Base-by-base conservation (phyloP, 2,888 invertebrate genomes). In the Pogonocherus hispidulus region DNA sequence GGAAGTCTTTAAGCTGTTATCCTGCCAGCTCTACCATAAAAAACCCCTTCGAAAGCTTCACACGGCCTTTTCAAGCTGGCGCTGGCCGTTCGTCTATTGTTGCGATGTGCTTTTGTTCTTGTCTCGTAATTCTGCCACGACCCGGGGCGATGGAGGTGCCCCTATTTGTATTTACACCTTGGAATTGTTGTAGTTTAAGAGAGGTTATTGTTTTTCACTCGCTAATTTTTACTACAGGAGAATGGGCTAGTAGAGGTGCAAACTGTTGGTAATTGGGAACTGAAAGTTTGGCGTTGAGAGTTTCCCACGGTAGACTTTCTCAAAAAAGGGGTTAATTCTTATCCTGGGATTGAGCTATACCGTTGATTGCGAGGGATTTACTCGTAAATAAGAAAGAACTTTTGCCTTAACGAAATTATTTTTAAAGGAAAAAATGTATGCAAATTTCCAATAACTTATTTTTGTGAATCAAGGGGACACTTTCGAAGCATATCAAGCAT, bases 1-100 rank as follows among this genome's bases (percentile, higher is more conserved):
- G 65, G 65, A 65, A 65, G 65, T 65, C 65, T 57, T 65, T 51
- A 65, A 37, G 35, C 62, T 35, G 62, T 51, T 49, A 51, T 20
- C 62, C 62, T 51, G 62, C 20, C 22, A 22, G 27, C 59, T 32
- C 59, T 37, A 20, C 32, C 59, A 23, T 59, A 51, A 62, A 62
- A 59, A 18, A 51, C 22, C 62, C 51, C 49, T 44, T 49, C 47
- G 27, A 49, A 49, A 60, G 44, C 60, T 62, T 62, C 62, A 62
- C 62, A 62, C 62, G 62, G 62, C 51, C 62, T 49, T 62, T 62
- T 62, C 51, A 51, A 62, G 62, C 51, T 51, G 62, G 62, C 62
- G 62, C 35, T 62, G 51, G 20, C 41, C 41, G 62, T 51, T 62
- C 62, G 35, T 51, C 51, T 35, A 62, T 62, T 62, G 62, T 62